Conservation (phyloP, 2,888 invertebrate genomes). For the Schrankia costaestrigalis region DNA sequence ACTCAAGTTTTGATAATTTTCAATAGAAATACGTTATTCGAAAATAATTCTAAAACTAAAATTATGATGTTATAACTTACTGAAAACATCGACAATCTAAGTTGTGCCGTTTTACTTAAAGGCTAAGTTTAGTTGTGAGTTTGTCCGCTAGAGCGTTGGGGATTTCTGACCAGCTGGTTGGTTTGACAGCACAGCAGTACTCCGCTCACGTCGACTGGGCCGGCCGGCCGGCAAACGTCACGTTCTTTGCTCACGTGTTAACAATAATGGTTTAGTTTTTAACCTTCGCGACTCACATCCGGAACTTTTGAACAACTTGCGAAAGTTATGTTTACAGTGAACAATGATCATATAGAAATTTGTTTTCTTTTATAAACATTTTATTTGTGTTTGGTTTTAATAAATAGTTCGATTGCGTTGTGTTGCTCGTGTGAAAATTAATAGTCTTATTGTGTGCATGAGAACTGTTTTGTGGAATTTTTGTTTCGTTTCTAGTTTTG, state of each 20-base stretch:
- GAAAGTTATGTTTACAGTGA: slow-evolving; percentile 39
- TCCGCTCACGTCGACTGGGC: slow-evolving; percentile 58
- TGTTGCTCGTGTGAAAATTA: slow-evolving; percentile 60
- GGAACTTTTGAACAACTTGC: slow-evolving; percentile 53
- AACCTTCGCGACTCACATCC: slow-evolving; percentile 51
- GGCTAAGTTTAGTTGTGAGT: slow-evolving; percentile 61
- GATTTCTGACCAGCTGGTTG: slow-evolving; percentile 65
- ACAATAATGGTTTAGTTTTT: slow-evolving; percentile 51
- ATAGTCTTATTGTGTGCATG: slow-evolving; percentile 58
- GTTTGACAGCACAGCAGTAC: slow-evolving; percentile 71
- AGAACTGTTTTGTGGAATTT: slow-evolving; percentile 64
- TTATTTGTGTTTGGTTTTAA: slow-evolving; percentile 47
- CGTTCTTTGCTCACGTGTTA: slow-evolving; percentile 59
- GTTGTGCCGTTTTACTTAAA: slow-evolving; percentile 41
- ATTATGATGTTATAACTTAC: slow-evolving; percentile 9
- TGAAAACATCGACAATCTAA: slow-evolving; percentile 3
- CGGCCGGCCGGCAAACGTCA: slow-evolving; percentile 49
- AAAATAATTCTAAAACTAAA: too few species aligned
- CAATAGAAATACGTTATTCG: too few species aligned
- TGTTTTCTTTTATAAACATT: slow-evolving; percentile 8
- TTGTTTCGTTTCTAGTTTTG: slow-evolving; percentile 63
- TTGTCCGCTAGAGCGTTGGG: slow-evolving; percentile 68
- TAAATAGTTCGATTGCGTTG: slow-evolving; percentile 50
- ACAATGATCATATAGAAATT: slow-evolving; percentile 20
- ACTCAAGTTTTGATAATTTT: too few species aligned